Evolutionary conservation across 2,797 vertebrate genomes (phyloP).

Genomic region (Neopelma chrysocephalum): DNA sequence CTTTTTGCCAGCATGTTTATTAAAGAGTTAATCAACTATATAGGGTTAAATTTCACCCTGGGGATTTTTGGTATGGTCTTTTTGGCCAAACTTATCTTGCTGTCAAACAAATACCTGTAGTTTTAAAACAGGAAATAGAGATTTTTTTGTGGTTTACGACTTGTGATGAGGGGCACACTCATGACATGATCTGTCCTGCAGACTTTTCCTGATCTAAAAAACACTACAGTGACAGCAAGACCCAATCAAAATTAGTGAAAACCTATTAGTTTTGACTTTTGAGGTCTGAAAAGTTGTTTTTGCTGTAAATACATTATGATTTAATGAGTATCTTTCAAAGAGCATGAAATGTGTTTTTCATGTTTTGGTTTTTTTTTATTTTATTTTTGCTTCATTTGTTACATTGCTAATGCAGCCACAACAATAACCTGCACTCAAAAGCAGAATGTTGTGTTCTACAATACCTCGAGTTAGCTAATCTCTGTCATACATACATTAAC

Average conservation of each 20-base stretch:
- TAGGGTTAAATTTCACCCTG: constrained; percentile 61
- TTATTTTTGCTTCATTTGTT: neutral
- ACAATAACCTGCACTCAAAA: neutral
- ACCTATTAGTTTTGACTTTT: neutral
- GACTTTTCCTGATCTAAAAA: neutral
- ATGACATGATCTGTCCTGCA: neutral
- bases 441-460: neutral
- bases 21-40: constrained; percentile 67
- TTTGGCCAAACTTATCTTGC: neutral
- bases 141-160: neutral
- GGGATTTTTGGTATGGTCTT: neutral
- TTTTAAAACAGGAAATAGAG: neutral
- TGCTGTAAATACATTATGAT: neutral
- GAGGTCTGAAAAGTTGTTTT: neutral
- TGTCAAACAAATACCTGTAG: neutral
- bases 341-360: neutral
- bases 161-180: neutral
- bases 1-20: constrained; percentile 49
- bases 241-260: neutral
- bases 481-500: neutral
- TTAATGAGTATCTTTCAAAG: neutral
- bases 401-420: neutral
- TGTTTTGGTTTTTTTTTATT: neutral
- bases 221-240: neutral
- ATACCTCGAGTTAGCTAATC: neutral